Percentiles rank a stretch among this genome's conserved stretches.
Conservation (phyloP, 2,113 vertebrate genomes). For the Saccopteryx bilineata region DNA sequence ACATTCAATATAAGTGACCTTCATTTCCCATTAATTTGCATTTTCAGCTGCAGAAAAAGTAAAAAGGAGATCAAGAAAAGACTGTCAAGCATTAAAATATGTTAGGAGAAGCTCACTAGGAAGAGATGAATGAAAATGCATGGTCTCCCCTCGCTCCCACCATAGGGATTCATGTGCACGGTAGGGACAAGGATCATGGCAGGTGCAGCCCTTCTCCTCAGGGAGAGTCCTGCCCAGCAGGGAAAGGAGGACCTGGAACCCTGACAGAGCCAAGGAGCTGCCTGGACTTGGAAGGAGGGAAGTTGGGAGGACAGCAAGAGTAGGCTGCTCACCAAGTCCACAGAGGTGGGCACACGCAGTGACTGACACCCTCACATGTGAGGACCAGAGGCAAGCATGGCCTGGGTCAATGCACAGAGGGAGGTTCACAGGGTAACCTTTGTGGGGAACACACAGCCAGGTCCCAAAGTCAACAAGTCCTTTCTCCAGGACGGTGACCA, state of each 20-base stretch:
- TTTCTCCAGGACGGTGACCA: neutral
- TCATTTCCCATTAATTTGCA: neutral
- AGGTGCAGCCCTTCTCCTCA: neutral
- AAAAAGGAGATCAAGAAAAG: neutral
- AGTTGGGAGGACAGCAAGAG: neutral
- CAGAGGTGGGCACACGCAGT: neutral
- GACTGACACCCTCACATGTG: neutral
- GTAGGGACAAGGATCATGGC: neutral
- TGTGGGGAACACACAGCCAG: neutral
- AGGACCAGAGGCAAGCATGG: rapidly evolving
- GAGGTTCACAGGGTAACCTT: neutral
- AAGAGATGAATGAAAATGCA: neutral
- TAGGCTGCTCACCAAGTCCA: rapidly evolving
- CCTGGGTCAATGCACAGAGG: too few species aligned
- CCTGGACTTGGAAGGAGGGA: neutral
- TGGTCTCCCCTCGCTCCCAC: neutral
- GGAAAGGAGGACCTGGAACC: rapidly evolving
- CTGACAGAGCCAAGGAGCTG: neutral
- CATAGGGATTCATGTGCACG: rapidly evolving
- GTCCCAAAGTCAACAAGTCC: neutral
- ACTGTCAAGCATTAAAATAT: neutral
- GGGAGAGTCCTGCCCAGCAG: neutral
- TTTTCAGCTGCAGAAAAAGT: neutral
- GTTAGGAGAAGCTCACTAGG: neutral
- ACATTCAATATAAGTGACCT: neutral